Base-by-base conservation (phyloP, 2,888 invertebrate genomes). In the Carpatolechia fugitivella region DNA sequence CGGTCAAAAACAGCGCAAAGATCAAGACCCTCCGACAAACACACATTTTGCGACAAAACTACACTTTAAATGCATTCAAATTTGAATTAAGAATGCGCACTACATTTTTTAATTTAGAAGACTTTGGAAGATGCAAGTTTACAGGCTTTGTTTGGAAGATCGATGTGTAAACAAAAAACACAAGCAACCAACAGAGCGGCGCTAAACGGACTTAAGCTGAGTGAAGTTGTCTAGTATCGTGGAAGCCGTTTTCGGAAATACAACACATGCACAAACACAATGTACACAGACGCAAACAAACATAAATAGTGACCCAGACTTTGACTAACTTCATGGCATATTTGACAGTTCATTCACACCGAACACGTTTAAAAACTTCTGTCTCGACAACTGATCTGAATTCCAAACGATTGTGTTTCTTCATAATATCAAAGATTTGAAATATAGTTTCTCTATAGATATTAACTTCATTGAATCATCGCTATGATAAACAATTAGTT, bases 271-370 rank as follows among this genome's bases (percentile, higher is more conserved):
- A 60, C 41, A 69, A 16, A 57, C 62, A n/a, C 64, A 11, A 11
- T 61, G 60, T 68, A 63, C 72, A 66, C 60, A 48, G 60, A 70
- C 62, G 58, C 72, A 76, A 76, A 69, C 78, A 66, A 60, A 61
- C 59, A 52, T 44, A 60, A 50, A 5, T 48, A 57, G 54, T 59
- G 60, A 64, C 63, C 78, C 80, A 85, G 87, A 85, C 87, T 75
- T 77, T 68, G 52, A 73, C 83, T 82, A 86, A 79, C 84, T 86
- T 88, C 89, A 82, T 67, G 68, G 61, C 68, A 71, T 77, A 80
- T 80, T 85, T 85, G 85, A 82, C 82, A 85, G 85, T 85, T 87
- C 87, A 82, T 86, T 87, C 80, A 81, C 85, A 79, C 74, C 67
- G 56, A 40, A 57, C 61, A 31, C 66, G 76, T 74, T 76, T 68